Evolutionary conservation across 1,140 invertebrate genomes (phyloP), one percentile per base, ranked within the genome.

Genomic region (Chrysopa pallens): DNA sequence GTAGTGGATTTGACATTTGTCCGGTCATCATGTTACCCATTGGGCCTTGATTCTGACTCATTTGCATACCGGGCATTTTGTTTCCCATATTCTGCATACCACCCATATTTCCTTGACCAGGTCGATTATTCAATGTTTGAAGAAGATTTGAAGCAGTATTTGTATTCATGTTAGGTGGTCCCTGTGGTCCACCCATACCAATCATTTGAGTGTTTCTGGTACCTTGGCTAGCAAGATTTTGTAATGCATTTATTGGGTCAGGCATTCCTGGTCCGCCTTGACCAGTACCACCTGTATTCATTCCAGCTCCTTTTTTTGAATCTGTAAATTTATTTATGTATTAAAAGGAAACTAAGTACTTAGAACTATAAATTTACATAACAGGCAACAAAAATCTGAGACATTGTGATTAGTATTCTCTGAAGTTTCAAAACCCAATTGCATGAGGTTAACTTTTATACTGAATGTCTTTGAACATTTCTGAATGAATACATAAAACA

Each of bases 241-340:
- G 85, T 12, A 91, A 58, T 9, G 86, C 87, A 59, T 85, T 86
- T 46, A 92, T 80, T 1, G 86, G 86, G 62, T 90, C 85, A 36
- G 74, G 65, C 62, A 70, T 66, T 15, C 67, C 65, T 38, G 62
- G 61, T 13, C 57, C 59, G 6, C 57, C 63, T 60, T 68, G 67
- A 43, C 48, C 48, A 38, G 51, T 53, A 7, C 50, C 55, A 14
- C 50, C 46, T 35, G 49, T 54, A 38, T 52, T 45, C 53, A 53
- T 54, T 38, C 61, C 56, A 33, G 55, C 54, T 28, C 55, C 57
- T 48, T 71, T 73, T 46, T 72, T 73, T 8, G 63, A 56, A 59
- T 72, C 69, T 73, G 48, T 35, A 55, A 29, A 14, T 45, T 17
- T 12, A 44, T 11, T 5, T 38, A 39, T n/a, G 14, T 36, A 39